A percentile compares a stretch with the other conserved stretches of the same genome.
Conservation (phyloP, 2,797 vertebrate species). For the Gallirallus australis region DNA sequence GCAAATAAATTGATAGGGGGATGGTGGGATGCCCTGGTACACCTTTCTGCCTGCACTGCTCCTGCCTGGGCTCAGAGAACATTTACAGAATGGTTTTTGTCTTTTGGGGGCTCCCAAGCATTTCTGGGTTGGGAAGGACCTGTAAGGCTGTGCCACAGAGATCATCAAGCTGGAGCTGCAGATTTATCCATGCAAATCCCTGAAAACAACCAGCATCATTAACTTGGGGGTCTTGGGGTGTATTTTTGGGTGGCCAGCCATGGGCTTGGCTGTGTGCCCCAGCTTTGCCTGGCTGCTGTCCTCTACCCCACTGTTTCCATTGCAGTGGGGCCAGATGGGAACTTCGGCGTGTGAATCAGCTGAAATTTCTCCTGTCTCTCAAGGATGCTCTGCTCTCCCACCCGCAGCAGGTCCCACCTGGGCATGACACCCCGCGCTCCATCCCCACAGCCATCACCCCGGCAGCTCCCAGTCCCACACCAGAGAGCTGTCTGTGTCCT, state of each 20-base stretch:
- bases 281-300: rapidly evolving
- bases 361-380: background rate
- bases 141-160: background rate
- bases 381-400: rapidly evolving
- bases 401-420: rapidly evolving
- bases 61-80: rapidly evolving
- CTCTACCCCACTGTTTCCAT: background rate
- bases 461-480: background rate
- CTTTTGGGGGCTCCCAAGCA: rapidly evolving
- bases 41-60: rapidly evolving
- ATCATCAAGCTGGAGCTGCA: background rate
- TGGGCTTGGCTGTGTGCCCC: background rate
- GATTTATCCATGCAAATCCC: background rate
- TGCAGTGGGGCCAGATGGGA: rapidly evolving
- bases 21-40: rapidly evolving
- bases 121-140: background rate
- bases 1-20: background rate
- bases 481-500: background rate
- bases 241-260: rapidly evolving
- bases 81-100: background rate
- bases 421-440: background rate
- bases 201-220: background rate
- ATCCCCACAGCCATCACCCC: background rate
- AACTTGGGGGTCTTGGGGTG: rapidly evolving
- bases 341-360: background rate